Evolutionary conservation across 2,797 vertebrate species (phyloP).

Genomic region (Enteromius fasciolatus): DNA sequence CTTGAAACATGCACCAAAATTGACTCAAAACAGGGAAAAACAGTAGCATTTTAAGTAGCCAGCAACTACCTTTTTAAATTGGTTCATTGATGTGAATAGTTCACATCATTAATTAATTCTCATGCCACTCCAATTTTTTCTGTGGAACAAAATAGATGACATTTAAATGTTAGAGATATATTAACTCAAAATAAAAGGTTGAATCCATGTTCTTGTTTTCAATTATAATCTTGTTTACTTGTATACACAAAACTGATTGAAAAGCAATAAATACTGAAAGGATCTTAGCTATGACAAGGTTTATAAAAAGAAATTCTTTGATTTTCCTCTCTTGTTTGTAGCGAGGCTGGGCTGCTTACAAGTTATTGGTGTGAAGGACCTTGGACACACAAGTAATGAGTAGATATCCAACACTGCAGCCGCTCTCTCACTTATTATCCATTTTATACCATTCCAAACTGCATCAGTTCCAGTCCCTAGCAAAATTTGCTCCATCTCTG

Average conservation of each 20-base stretch:
- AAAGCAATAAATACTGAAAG: not conserved
- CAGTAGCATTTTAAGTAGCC: not conserved
- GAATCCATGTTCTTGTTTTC: not conserved
- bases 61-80: not conserved
- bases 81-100: not conserved
- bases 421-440: slow-evolving; percentile 42
- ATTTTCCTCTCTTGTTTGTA: slow-evolving; percentile 12
- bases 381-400: slow-evolving; percentile 33
- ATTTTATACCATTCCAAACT: slow-evolving; percentile 31
- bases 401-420: slow-evolving; percentile 10
- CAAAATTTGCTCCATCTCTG: slow-evolving; percentile 4
- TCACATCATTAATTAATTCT: not conserved
- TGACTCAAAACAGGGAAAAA: not conserved
- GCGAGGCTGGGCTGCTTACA: slow-evolving; percentile 3
- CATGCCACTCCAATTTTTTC: not conserved
- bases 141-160: not conserved
- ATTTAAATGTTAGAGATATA: not conserved
- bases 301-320: not conserved
- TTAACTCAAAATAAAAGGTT: not conserved
- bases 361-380: slow-evolving; percentile 42
- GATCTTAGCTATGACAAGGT: not conserved
- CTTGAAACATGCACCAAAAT: not conserved
- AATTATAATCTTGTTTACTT: not conserved
- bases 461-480: slow-evolving; percentile 34
- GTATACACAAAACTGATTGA: not conserved